Conservation (phyloP, 2,797 vertebrate genomes). For the Australoheros facetus region DNA sequence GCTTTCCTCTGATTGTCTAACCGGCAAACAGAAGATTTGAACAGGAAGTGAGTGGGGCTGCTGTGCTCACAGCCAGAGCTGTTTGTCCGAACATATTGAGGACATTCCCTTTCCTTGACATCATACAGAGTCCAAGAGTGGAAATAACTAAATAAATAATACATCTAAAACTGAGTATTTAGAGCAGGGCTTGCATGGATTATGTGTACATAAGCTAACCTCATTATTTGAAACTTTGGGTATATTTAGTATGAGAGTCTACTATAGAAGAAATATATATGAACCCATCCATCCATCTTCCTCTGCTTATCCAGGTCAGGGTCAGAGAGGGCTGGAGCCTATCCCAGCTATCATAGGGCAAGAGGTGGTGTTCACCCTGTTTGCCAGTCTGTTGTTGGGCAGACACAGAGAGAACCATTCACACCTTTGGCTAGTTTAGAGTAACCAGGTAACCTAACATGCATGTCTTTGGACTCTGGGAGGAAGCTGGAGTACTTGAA, state of each 20-base stretch:
- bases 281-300: too few relatives aligned
- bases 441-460: background rate
- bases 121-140: constrained; percentile 1
- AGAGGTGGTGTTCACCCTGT: background rate
- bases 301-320: too few relatives aligned
- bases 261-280: background rate
- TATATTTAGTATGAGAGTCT: background rate
- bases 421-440: background rate
- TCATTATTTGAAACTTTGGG: background rate
- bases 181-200: background rate
- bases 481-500: too few relatives aligned
- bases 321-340: too few relatives aligned
- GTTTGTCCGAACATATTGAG: background rate
- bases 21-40: background rate
- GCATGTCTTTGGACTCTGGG: background rate
- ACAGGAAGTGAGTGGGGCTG: background rate
- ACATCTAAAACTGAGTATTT: background rate
- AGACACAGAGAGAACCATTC: background rate
- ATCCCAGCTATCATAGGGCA: too few relatives aligned
- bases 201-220: background rate
- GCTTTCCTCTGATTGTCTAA: background rate
- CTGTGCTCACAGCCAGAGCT: background rate
- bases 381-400: background rate
- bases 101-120: background rate
- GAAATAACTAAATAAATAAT: background rate